Evolutionary conservation across 2,113 vertebrate genomes (phyloP).

Genomic region (Brienomyrus brachyistius): DNA sequence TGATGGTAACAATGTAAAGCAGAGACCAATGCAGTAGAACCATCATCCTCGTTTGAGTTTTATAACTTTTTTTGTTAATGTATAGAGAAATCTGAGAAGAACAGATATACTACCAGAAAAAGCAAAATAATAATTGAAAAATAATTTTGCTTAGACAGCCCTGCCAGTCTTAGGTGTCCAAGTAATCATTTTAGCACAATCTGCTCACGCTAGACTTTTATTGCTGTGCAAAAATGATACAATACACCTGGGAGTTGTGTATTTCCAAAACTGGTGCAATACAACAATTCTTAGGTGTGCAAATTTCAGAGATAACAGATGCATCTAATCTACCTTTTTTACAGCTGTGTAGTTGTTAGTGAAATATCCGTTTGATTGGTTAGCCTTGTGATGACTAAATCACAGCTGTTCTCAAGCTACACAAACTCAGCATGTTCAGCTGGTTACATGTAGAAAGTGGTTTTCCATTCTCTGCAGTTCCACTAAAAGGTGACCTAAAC

Average conservation of each 20-base stretch:
- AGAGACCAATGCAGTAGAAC: neutral
- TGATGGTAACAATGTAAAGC: neutral
- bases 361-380: neutral
- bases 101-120: neutral
- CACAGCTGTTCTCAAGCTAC: neutral
- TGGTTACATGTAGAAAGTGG: neutral
- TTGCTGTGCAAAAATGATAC: neutral
- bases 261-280: neutral
- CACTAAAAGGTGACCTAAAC: neutral
- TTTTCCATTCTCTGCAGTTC: neutral
- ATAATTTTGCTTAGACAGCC: neutral
- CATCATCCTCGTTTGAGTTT: neutral
- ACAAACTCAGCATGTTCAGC: neutral
- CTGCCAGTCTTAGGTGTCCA: neutral
- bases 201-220: neutral
- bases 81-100: neutral
- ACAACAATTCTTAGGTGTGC: neutral
- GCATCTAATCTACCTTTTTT: neutral
- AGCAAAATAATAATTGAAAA: neutral
- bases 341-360: neutral
- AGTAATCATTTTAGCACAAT: neutral
- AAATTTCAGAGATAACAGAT: neutral
- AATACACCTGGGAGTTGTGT: neutral
- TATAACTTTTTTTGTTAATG: neutral
- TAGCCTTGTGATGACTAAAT: neutral